phyloP scores from a whole-genome alignment of 2,888 invertebrate genomes.

The Pharmacophagus antenor region DNA sequence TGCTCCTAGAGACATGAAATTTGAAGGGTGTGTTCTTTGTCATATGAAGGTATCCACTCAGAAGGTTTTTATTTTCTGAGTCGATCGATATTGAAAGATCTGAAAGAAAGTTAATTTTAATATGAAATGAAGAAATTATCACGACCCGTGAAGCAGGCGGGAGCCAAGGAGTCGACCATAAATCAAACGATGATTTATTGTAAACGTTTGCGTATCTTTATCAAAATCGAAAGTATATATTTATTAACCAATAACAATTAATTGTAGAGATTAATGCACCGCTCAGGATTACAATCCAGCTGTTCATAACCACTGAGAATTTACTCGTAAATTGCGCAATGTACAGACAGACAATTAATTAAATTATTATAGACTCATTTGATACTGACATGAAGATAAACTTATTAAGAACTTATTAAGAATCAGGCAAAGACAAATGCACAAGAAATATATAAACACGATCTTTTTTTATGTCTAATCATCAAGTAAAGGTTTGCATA shows the following conservation, averaged over 20 bases:
- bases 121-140: too few species aligned
- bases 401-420: neutral
- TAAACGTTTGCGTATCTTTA: conserved; percentile 4
- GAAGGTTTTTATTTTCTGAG: too few species aligned
- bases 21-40: too few species aligned
- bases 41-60: too few species aligned
- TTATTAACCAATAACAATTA: conserved; percentile 17
- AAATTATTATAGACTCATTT: conserved; percentile 9
- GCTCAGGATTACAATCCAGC: neutral
- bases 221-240: conserved; percentile 7
- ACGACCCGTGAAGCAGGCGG: neutral
- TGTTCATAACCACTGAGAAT: conserved; percentile 15
- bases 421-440: conserved; percentile 1
- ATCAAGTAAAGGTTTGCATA: neutral
- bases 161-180: neutral
- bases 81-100: too few species aligned
- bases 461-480: neutral
- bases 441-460: neutral
- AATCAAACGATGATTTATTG: neutral
- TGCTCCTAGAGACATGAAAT: too few species aligned
- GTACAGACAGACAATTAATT: conserved; percentile 12
- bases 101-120: too few species aligned
- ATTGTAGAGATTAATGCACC: conserved; percentile 17
- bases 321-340: neutral
- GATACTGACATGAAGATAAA: neutral